Conservation (phyloP, 1,140 invertebrate species). For the Drosophila nannoptera region DNA sequence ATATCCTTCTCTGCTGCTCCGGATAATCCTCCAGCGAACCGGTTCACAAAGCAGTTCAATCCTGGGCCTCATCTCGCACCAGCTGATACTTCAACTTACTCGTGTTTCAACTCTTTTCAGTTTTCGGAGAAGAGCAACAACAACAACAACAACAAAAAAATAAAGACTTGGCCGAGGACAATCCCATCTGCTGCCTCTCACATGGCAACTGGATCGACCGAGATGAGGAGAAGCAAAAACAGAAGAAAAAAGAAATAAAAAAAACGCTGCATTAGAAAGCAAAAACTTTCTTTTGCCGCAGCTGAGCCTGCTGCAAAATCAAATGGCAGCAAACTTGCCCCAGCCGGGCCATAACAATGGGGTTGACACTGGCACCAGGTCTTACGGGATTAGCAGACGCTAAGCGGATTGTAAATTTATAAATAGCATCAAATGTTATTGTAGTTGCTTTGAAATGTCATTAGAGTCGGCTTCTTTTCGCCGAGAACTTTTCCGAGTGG, state of each 20-base stretch:
- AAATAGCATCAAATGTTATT: constrained; percentile 69
- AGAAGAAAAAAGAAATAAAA: neutral
- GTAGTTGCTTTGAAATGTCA: constrained; percentile 47
- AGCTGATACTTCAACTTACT: neutral
- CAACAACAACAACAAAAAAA: no score
- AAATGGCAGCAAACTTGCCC: constrained; percentile 66
- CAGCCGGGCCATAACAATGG: constrained; percentile 51
- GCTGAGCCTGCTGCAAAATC: constrained; percentile 66
- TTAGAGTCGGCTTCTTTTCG: constrained; percentile 33
- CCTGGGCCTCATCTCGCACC: neutral
- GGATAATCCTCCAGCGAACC: neutral
- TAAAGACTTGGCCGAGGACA: constrained; percentile 25
- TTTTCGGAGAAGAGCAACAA: neutral
- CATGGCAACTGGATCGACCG: constrained; percentile 48
- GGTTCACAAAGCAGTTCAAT: neutral
- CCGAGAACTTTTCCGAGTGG: no score
- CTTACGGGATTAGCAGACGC: constrained; percentile 64
- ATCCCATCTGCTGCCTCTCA: constrained; percentile 43
- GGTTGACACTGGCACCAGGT: constrained; percentile 52
- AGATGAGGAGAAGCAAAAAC: constrained; percentile 14
- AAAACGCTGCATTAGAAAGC: constrained; percentile 69
- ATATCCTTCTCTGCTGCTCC: no score
- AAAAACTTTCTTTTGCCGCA: constrained; percentile 69
- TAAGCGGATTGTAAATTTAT: constrained; percentile 73
- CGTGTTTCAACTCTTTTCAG: constrained; percentile 19